Base-by-base conservation (phyloP, 2,888 invertebrate genomes). In the Monochamus alternatus region DNA sequence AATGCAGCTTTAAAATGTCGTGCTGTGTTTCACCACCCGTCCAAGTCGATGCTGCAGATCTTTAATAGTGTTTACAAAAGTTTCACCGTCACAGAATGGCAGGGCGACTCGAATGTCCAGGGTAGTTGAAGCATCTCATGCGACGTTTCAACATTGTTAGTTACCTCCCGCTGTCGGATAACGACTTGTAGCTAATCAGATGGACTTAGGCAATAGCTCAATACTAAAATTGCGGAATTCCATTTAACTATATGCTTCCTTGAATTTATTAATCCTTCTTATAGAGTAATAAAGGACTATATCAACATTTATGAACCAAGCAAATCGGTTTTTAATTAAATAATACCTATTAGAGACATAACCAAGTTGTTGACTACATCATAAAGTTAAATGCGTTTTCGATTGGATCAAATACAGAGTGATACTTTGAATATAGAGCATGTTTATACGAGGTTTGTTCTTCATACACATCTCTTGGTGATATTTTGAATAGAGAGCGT, bases 1-100 rank as follows among this genome's bases (percentile, higher is more conserved):
- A 86, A 86, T 87, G 87, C 87, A 88, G 87, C 87, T 86, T 86
- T 85, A 80, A 79, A 85, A 84, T 85, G 83, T 84, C 87, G 85
- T 78, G 87, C 87, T 86, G 88, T 78, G 86, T 82, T 80, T 78
- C 78, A 74, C 60, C 76, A 78, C 74, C 78, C 76, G 84, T 12
- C 82, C 86, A 82, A 32, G 43, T 69, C 9, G 47, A 69, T 22
- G 12, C 31, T 60, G 30, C 12, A 64, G 43, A 38, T 44, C 76
- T 69, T 52, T 31, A 38, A 78, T 64, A 7, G 14, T 52, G 22
- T 68, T 74, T 75, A 86, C 85, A 86, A 86, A 85, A 84, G 83
- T 47, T 68, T 68, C 71, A 71, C 59, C 55, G 52, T 55, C 68
- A 80, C 69, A 63, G 63, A 52, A 71, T 58, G 9, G 8, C 38